Evolutionary conservation across 2,797 vertebrate genomes (phyloP).

Genomic region (Paguma larvata): DNA sequence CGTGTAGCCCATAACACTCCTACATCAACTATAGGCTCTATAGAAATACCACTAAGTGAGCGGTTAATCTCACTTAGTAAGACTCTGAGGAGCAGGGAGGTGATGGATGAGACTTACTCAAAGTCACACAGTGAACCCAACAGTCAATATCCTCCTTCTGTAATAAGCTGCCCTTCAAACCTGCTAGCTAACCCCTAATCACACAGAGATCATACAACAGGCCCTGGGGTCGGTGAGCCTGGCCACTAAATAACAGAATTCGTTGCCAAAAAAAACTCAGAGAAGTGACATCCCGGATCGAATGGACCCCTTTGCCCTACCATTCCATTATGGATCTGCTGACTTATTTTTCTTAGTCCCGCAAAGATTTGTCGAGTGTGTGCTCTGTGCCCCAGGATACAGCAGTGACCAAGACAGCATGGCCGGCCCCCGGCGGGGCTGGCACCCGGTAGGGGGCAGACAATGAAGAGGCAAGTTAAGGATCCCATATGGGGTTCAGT

Average conservation of each 20-base stretch:
- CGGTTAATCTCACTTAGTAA: neutral
- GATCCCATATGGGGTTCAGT: neutral
- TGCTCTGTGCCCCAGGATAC: accelerated
- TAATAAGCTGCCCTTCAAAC: neutral
- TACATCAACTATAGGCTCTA: neutral
- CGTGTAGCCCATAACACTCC: neutral
- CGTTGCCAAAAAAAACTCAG: neutral
- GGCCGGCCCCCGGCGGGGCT: neutral
- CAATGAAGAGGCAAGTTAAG: neutral
- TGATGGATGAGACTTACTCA: neutral
- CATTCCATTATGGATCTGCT: neutral
- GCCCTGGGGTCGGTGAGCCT: neutral
- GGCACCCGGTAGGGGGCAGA: neutral
- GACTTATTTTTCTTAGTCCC: neutral
- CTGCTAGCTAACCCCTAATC: neutral
- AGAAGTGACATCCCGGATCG: neutral
- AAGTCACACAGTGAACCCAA: neutral
- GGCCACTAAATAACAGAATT: neutral
- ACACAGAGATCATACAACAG: neutral
- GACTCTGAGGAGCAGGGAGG: neutral
- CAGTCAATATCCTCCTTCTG: neutral
- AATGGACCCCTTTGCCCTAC: neutral
- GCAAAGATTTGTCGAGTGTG: neutral
- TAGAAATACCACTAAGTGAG: neutral
- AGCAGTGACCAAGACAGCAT: neutral